Evolutionary conservation across 2,797 vertebrate genomes (phyloP).

Genomic region (Gastrophryne carolinensis): DNA sequence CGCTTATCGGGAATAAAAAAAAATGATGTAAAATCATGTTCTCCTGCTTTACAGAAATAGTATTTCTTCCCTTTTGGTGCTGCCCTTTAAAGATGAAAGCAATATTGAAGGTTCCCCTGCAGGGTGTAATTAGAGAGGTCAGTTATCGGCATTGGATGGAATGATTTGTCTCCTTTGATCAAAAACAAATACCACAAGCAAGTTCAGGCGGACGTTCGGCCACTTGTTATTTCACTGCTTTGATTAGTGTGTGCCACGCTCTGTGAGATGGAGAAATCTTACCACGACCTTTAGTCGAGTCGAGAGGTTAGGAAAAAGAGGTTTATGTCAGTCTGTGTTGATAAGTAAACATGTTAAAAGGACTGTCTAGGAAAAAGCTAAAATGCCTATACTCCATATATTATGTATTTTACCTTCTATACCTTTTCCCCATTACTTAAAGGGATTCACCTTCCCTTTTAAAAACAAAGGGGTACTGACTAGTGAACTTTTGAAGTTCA

Average conservation of each 20-base stretch:
- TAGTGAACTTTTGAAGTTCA: too few species aligned
- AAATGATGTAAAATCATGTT: background rate
- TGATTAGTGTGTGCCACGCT: background rate
- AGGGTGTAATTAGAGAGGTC: background rate
- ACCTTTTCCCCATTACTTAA: too few species aligned
- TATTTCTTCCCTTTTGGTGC: background rate
- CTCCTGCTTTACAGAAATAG: background rate
- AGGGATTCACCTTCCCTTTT: too few species aligned
- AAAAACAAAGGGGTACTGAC: too few species aligned
- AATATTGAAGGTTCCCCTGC: background rate
- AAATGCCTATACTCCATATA: too few species aligned
- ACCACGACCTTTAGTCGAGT: background rate
- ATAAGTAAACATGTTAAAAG: background rate
- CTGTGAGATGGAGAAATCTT: background rate
- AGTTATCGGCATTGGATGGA: background rate
- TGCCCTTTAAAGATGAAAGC: constrained; percentile 35
- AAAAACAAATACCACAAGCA: background rate
- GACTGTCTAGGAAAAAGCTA: too few species aligned
- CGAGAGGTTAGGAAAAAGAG: background rate
- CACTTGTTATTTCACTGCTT: background rate
- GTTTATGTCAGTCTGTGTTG: background rate
- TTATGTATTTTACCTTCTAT: too few species aligned
- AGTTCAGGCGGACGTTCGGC: background rate
- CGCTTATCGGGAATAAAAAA: background rate
- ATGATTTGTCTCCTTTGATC: constrained; percentile 9